phyloP scores from a whole-genome alignment of 2,888 invertebrate genomes.

The Lomographa bimaculata region DNA sequence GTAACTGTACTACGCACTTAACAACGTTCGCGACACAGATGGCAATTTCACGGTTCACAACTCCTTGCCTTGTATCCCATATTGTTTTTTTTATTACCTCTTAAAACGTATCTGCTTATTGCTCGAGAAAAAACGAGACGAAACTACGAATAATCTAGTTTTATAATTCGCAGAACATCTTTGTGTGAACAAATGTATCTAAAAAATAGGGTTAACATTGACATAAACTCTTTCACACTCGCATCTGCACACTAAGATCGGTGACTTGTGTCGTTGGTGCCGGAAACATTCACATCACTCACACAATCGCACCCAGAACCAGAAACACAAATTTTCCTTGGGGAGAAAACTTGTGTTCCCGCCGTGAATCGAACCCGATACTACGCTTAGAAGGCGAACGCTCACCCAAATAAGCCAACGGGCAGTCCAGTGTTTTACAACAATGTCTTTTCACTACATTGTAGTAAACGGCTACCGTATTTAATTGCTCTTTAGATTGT shows the following conservation, averaged over 20 bases:
- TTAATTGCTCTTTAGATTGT: slow-evolving; percentile 26
- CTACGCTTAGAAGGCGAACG: no score
- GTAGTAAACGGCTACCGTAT: slow-evolving; percentile 23
- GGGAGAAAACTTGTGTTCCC: no score
- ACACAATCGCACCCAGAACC: no score
- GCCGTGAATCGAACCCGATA: no score
- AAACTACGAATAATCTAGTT: slow-evolving; percentile 20
- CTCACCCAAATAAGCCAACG: no score
- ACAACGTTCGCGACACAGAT: slow-evolving; percentile 59
- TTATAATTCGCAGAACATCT: slow-evolving; percentile 11
- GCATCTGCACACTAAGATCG: no score
- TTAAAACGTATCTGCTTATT: slow-evolving; percentile 42
- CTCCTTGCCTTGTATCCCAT: slow-evolving; percentile 52
- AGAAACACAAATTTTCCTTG: no score
- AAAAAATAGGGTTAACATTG: slow-evolving; percentile 10
- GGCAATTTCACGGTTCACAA: slow-evolving; percentile 65
- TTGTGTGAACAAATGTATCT: slow-evolving; percentile 5
- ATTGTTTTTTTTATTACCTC: slow-evolving; percentile 52
- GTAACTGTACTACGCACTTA: slow-evolving; percentile 49
- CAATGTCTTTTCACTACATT: slow-evolving; percentile 17
- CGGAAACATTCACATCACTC: no score
- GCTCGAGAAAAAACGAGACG: slow-evolving; percentile 26
- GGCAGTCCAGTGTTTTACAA: slow-evolving; percentile 22
- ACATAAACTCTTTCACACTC: no score
- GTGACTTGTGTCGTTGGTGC: no score